These are phyloP conservation scores for Archocentrus centrarchus DNA, from an alignment of 2,113 vertebrate species.

Conservation along the genomic window DNA sequence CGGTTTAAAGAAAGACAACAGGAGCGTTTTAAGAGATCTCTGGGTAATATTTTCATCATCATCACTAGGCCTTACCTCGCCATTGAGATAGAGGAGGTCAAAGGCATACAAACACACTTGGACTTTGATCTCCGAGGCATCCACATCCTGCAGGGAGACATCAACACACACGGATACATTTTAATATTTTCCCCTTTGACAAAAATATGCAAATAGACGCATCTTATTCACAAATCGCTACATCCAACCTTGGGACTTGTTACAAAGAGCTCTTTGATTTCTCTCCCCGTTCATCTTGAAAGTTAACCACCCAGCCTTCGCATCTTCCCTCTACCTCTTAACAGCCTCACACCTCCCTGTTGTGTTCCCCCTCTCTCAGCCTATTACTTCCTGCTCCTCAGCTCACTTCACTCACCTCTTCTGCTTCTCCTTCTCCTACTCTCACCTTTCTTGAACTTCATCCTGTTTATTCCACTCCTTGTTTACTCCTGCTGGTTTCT, in stretches of 20 bases:
- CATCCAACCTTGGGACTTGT: constrained; percentile 53
- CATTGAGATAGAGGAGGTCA: constrained; percentile 91
- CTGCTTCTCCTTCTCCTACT: not conserved
- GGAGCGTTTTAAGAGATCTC: not conserved
- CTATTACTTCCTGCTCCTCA: constrained; percentile 20
- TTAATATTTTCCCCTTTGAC: constrained; percentile 26
- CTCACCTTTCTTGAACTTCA: constrained; percentile 27
- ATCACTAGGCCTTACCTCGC: constrained; percentile 83
- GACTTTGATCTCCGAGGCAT: constrained; percentile 89
- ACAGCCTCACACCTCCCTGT: constrained; percentile 16
- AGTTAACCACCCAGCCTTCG: constrained; percentile 12
- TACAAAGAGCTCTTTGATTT: constrained; percentile 63
- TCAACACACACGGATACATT: constrained; percentile 16
- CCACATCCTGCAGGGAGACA: constrained; percentile 84
- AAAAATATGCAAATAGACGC: constrained; percentile 58
- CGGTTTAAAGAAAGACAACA: constrained; percentile 18
- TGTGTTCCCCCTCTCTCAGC: constrained; percentile 8
- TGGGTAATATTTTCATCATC: constrained; percentile 23
- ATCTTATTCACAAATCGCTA: constrained; percentile 54
- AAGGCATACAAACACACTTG: constrained; percentile 94
- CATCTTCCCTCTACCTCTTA: not conserved
- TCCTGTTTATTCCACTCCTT: constrained; percentile 30
- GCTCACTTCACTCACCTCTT: constrained; percentile 11
- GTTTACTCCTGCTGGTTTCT: constrained; percentile 22
- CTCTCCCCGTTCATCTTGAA: constrained; percentile 24